Conservation (phyloP, 1,140 invertebrate genomes). For the Melitaea cinxia region DNA sequence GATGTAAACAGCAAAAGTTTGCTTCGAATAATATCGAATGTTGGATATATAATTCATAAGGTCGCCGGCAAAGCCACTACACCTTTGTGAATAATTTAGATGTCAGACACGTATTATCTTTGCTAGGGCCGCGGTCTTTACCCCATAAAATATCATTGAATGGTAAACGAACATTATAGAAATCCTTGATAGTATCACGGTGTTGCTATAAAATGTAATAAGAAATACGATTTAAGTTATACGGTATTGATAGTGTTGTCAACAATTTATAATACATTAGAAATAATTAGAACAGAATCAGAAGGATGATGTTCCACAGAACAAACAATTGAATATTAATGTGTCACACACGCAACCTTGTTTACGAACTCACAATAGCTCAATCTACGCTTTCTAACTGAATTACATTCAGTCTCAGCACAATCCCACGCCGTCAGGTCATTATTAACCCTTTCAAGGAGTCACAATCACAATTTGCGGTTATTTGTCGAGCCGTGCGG, state of each 20-base stretch:
- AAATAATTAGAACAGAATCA: background rate
- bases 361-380: conserved; percentile 64
- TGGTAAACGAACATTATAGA: conserved; percentile 39
- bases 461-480: conserved; percentile 75
- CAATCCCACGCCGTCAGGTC: conserved; percentile 62
- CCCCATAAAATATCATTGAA: conserved; percentile 57
- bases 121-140: conserved; percentile 61
- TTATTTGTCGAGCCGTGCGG: conserved; percentile 62
- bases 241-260: background rate
- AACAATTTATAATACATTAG: background rate
- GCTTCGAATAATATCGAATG: conserved; percentile 67
- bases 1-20: conserved; percentile 29
- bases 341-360: conserved; percentile 33
- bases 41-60: conserved; percentile 74
- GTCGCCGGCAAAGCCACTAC: conserved; percentile 58
- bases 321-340: conserved; percentile 26
- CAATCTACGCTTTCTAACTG: conserved; percentile 73
- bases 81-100: conserved; percentile 77
- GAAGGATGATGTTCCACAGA: conserved; percentile 3
- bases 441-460: conserved; percentile 76
- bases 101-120: conserved; percentile 71
- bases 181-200: conserved; percentile 33
- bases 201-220: background rate
- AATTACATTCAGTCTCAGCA: conserved; percentile 56
- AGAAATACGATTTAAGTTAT: background rate